Evolutionary conservation across 30 jellyfish, hydroid and myxozoan genomes (phyloP).

Genomic region (Pelagia noctiluca): DNA sequence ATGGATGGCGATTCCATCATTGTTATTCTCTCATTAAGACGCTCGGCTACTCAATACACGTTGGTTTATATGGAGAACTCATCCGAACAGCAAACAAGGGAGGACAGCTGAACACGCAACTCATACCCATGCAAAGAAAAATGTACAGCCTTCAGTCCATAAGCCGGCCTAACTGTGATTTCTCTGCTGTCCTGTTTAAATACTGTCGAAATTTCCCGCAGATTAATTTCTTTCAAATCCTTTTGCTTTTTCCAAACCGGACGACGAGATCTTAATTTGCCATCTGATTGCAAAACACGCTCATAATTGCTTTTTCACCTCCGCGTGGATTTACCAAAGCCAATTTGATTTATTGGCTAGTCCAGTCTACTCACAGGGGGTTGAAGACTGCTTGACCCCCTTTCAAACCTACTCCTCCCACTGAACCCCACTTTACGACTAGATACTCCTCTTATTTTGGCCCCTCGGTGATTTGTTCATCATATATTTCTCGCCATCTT

Average conservation of each 20-base stretch:
- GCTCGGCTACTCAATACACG: conserved; percentile 54
- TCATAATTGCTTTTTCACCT: neutral
- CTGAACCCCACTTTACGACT: too few relatives aligned
- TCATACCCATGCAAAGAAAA: conserved; percentile 71
- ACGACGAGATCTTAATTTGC: conserved; percentile 35
- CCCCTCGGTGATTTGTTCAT: too few relatives aligned
- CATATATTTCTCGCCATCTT: too few relatives aligned
- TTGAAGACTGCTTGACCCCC: too few relatives aligned
- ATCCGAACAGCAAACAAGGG: conserved; percentile 53
- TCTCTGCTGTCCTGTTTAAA: conserved; percentile 52
- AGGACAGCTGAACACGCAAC: conserved; percentile 73
- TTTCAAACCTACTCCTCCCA: too few relatives aligned
- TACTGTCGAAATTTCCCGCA: conserved; percentile 6
- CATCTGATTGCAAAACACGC: conserved; percentile 1
- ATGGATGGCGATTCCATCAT: conserved; percentile 45
- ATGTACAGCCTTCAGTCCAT: conserved; percentile 30
- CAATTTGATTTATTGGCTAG: too few relatives aligned
- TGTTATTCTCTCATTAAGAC: conserved; percentile 72
- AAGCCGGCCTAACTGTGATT: conserved; percentile 12
- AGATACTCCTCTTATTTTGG: too few relatives aligned
- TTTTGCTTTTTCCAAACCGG: neutral
- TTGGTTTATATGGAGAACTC: conserved; percentile 63
- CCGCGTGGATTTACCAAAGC: too few relatives aligned
- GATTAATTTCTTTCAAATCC: conserved; percentile 28
- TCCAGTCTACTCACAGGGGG: too few relatives aligned